Base-by-base conservation (phyloP, 1,140 invertebrate genomes). In the Pseudomyrmex cubaensis region DNA sequence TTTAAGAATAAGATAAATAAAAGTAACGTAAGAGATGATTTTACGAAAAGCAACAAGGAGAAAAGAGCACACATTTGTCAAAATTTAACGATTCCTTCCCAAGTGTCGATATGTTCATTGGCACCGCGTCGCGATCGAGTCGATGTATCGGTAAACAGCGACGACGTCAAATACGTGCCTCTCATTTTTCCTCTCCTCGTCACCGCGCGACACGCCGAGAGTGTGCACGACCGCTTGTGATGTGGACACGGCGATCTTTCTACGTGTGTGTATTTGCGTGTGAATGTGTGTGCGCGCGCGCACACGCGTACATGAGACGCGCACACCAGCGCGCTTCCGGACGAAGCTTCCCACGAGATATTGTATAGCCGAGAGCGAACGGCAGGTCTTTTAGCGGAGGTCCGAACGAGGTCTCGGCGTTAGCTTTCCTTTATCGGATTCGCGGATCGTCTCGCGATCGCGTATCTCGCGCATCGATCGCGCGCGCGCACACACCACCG, bases 311-410 rank as follows among this genome's bases (percentile, higher is more conserved):
- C 2, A 10, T 2, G 12, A 15, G 13, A 22, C 35, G 69, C 44
- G 44, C 46, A 54, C 67, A 69, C 80, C 17, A 61, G 25, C 54
- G 22, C 17, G 50, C 64, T n/a, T 61, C 84, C 50, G 64, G 75
- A 52, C 87, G 64, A 73, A 50, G 76, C 86, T 88, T 88, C 83
- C 86, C 87, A 88, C 86, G 83, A 87, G 86, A 88, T 87, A 88
- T 84, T 70, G 70, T 87, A 87, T 87, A 87, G 85, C 82, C 85
- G 22, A 74, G 85, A 82, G 85, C 66, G 85, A 87, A 87, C 78
- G 85, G 75, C 69, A 54, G 75, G 70, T 63, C 48, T 17, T 62
- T 63, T 9, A 13, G 59, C 46, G 78, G 35, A 75, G 35, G 35
- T 52, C 17, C 57, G 69, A 61, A 50, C 77, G 73, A 84, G 82